These are phyloP conservation scores for Papio anubis DNA, from an alignment of 2,113 vertebrate species.

Conservation along the genomic window DNA sequence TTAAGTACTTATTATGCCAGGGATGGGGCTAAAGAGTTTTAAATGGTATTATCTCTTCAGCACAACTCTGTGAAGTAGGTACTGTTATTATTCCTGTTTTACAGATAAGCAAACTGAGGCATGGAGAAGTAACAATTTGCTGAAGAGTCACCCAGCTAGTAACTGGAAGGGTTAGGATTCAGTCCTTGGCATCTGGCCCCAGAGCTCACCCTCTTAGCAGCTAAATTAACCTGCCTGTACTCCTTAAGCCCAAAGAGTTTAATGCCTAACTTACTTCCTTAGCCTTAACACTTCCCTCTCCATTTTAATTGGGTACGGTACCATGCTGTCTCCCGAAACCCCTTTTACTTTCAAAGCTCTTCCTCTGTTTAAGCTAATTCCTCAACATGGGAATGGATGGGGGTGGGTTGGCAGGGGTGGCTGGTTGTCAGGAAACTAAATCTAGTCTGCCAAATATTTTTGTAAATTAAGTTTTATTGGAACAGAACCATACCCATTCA, in stretches of 20 bases:
- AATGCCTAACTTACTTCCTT: background rate
- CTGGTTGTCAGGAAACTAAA: background rate
- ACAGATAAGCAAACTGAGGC: background rate
- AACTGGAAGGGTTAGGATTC: background rate
- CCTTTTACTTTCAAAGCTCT: background rate
- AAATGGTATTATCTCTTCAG: background rate
- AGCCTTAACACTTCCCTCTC: background rate
- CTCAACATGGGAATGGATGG: background rate
- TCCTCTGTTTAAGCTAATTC: slow-evolving; percentile 2
- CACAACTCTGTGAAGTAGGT: background rate
- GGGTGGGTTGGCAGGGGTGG: background rate
- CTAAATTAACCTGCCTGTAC: background rate
- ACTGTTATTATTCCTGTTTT: background rate
- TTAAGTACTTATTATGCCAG: background rate
- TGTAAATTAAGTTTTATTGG: background rate
- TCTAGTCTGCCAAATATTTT: background rate
- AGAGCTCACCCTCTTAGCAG: background rate
- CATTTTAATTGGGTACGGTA: background rate
- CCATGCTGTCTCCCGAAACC: background rate
- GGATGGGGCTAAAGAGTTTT: background rate
- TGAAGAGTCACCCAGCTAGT: background rate
- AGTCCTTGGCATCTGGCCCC: background rate
- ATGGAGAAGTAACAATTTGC: background rate
- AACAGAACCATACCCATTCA: background rate
- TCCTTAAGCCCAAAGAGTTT: background rate